These are phyloP conservation scores for Drosophila anomalata DNA, from an alignment of 2,888 invertebrate genomes.

Conservation along the genomic window DNA sequence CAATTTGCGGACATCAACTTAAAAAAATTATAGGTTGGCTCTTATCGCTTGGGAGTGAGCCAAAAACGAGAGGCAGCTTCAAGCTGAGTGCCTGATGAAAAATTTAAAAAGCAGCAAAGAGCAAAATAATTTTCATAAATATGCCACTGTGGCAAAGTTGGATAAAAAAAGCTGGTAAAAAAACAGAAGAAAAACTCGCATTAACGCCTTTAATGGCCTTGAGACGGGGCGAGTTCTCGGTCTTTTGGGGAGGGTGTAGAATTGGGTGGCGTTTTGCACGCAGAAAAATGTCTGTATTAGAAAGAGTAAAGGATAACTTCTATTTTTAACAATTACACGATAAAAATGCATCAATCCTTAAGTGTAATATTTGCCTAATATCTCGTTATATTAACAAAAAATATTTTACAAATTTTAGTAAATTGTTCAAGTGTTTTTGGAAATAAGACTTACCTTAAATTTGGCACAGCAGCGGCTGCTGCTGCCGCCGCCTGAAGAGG, in stretches of 20 bases:
- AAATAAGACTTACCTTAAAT: constrained; percentile 81
- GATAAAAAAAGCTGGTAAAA: constrained; percentile 14
- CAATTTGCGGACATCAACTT: constrained; percentile 53
- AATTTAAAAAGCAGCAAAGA: constrained; percentile 54
- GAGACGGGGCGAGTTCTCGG: constrained; percentile 39
- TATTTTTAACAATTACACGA: not conserved
- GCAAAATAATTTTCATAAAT: constrained; percentile 67
- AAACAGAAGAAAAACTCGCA: constrained; percentile 55
- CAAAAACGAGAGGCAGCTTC: constrained; percentile 12
- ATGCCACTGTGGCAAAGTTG: constrained; percentile 49
- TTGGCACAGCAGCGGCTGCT: constrained; percentile 83
- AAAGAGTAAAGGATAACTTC: not conserved
- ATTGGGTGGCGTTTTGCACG: constrained; percentile 12
- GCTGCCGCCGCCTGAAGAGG: constrained; percentile 85
- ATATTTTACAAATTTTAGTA: not conserved
- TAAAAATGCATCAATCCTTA: not conserved
- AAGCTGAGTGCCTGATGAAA: constrained; percentile 64
- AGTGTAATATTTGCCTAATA: too few species aligned
- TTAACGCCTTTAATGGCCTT: constrained; percentile 71
- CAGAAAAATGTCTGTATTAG: not conserved
- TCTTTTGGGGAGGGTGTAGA: constrained; percentile 7
- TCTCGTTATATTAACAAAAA: too few species aligned
- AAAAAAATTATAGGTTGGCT: constrained; percentile 44
- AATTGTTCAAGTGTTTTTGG: not conserved
- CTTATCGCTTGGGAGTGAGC: constrained; percentile 7